phyloP scores from a whole-genome alignment of 2,113 vertebrate species.

The Baryphthengus martii region DNA sequence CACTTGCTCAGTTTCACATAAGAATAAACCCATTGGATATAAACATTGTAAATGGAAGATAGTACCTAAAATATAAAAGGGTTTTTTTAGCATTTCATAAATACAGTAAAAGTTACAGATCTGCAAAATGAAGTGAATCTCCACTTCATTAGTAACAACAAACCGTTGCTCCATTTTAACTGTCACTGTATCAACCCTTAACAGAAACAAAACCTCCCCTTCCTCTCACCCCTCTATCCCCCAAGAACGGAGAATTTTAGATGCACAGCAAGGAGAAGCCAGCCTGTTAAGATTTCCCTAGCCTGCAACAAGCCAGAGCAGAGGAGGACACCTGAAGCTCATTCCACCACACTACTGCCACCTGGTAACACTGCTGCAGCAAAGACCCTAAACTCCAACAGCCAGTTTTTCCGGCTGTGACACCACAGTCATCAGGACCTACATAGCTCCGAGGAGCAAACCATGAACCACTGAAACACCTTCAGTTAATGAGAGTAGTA shows the following conservation, averaged over 20 bases:
- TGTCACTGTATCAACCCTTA: not conserved
- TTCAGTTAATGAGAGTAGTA: accelerated
- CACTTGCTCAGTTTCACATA: not conserved
- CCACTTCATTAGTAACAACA: not conserved
- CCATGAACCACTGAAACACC: not conserved
- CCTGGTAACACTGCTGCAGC: not conserved
- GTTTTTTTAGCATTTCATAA: no score
- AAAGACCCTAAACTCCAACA: not conserved
- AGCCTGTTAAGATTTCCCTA: not conserved
- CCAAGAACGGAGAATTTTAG: not conserved
- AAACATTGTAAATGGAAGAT: not conserved
- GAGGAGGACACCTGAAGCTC: not conserved
- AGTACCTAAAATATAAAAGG: not conserved
- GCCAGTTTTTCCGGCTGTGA: accelerated
- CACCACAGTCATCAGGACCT: not conserved
- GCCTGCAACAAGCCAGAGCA: not conserved
- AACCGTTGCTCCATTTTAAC: not conserved
- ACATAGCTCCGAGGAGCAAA: not conserved
- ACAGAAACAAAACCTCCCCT: not conserved
- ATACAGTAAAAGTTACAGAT: not conserved
- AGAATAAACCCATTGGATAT: not conserved
- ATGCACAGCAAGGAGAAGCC: not conserved
- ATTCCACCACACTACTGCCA: not conserved
- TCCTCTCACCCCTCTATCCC: accelerated
- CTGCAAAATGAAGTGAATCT: not conserved